Evolutionary conservation across 2,888 invertebrate genomes (phyloP).

Genomic region (Mythimna ferrago): DNA sequence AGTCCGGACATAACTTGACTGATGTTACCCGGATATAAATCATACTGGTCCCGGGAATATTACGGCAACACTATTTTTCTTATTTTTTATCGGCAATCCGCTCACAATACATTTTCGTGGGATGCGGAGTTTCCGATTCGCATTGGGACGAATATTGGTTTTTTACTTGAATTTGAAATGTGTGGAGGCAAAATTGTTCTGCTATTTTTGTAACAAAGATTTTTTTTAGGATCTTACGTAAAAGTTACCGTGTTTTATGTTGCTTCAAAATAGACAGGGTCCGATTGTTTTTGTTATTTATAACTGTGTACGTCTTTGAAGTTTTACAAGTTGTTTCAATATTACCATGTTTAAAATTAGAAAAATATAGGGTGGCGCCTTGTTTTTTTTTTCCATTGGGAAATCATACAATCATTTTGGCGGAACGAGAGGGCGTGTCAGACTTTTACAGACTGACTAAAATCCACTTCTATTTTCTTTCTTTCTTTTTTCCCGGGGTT

Average conservation of each 20-base stretch:
- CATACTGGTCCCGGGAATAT: constrained; percentile 71
- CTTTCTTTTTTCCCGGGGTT: no score
- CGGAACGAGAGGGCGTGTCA: no score
- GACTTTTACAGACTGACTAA: no score
- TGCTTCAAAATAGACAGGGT: neutral
- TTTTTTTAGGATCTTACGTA: neutral
- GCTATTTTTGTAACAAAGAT: constrained; percentile 9
- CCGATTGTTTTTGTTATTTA: neutral
- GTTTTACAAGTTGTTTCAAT: neutral
- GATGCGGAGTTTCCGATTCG: constrained; percentile 31
- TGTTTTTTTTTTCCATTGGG: no score
- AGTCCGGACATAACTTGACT: constrained; percentile 73
- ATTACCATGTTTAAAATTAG: neutral
- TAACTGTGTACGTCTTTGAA: neutral
- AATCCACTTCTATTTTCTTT: no score
- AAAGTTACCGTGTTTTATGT: neutral
- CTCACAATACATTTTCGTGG: constrained; percentile 54
- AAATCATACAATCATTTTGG: no score
- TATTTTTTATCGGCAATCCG: constrained; percentile 70
- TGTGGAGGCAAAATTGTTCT: constrained; percentile 27
- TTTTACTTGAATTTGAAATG: constrained; percentile 29
- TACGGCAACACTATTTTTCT: constrained; percentile 71
- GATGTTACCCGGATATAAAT: constrained; percentile 85
- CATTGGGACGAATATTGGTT: constrained; percentile 19
- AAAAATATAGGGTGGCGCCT: neutral